Conservation (phyloP, 2,797 vertebrate species). For the Oreonectes daqikongensis region DNA sequence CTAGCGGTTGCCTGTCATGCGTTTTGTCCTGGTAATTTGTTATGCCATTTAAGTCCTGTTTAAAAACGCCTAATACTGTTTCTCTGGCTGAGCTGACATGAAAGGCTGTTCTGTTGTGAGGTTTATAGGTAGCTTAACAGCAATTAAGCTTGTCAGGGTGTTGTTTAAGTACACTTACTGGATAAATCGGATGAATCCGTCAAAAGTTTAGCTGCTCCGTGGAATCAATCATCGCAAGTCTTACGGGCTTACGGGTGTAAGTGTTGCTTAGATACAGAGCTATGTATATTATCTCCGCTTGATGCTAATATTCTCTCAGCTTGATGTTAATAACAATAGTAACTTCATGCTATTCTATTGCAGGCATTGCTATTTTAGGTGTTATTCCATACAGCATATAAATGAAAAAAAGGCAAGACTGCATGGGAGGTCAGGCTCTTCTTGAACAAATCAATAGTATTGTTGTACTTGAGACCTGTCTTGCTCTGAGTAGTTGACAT, state of each 20-base stretch:
- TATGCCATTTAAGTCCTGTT: constrained; percentile 49
- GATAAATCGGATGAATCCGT: constrained; percentile 1
- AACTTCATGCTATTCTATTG: neutral
- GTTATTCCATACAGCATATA: neutral
- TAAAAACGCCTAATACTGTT: constrained; percentile 35
- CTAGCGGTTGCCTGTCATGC: constrained; percentile 21
- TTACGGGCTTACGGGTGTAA: neutral
- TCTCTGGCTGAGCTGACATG: constrained; percentile 38
- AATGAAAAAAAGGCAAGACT: neutral
- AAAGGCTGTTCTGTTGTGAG: constrained; percentile 46
- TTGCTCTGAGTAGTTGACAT: no score
- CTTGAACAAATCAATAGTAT: no score
- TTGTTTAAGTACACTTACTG: constrained; percentile 46
- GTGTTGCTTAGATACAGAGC: constrained; percentile 30
- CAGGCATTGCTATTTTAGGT: constrained; percentile 2
- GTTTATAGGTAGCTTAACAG: constrained; percentile 49
- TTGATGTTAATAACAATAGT: constrained; percentile 27
- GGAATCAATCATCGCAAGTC: constrained; percentile 9
- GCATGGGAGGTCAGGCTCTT: no score
- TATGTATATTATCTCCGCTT: constrained; percentile 31
- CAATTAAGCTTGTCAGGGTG: constrained; percentile 42
- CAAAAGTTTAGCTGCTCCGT: constrained; percentile 15
- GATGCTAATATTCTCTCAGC: constrained; percentile 21
- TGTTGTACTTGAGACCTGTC: no score
- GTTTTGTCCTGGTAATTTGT: constrained; percentile 42